Percentiles rank a stretch among this genome's conserved stretches.
These are phyloP conservation scores for Cecidostiba fungosa DNA, from an alignment of 2,888 invertebrate species.

Conservation along the genomic window DNA sequence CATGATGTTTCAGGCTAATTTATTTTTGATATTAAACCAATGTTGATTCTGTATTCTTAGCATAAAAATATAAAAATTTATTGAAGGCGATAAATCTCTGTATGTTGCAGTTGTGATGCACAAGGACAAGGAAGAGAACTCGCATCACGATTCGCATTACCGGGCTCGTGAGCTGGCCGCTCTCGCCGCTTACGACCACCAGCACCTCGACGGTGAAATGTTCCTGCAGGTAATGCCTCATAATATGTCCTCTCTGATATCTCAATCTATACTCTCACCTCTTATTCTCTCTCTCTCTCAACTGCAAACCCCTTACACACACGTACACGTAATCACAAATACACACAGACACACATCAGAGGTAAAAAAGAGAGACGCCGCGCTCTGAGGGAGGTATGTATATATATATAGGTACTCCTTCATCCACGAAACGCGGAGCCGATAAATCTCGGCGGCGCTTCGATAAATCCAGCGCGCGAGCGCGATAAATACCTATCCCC, in stretches of 20 bases:
- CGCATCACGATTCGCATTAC: constrained; percentile 84
- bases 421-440: constrained; percentile 6
- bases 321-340: background rate
- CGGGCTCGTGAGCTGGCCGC: constrained; percentile 90
- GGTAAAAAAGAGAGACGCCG: background rate
- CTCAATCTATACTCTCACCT: too few species aligned
- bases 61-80: too few species aligned
- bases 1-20: background rate
- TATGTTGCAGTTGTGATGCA: constrained; percentile 94
- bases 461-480: constrained; percentile 50
- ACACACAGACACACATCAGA: too few species aligned
- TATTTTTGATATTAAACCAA: too few species aligned
- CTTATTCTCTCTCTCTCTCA: background rate
- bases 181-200: constrained; percentile 93
- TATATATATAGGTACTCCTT: background rate
- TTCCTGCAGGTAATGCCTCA: constrained; percentile 90
- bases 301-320: background rate
- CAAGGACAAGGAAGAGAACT: constrained; percentile 93
- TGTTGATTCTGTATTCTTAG: too few species aligned
- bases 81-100: too few species aligned
- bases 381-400: background rate
- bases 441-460: constrained; percentile 52
- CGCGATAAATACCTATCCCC: constrained; percentile 31
- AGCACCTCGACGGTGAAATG: constrained; percentile 96
- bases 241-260: background rate